A percentile compares a stretch with the other conserved stretches of the same genome.
phyloP scores from a whole-genome alignment of 2,888 invertebrate species.

The Mythimna pallens region DNA sequence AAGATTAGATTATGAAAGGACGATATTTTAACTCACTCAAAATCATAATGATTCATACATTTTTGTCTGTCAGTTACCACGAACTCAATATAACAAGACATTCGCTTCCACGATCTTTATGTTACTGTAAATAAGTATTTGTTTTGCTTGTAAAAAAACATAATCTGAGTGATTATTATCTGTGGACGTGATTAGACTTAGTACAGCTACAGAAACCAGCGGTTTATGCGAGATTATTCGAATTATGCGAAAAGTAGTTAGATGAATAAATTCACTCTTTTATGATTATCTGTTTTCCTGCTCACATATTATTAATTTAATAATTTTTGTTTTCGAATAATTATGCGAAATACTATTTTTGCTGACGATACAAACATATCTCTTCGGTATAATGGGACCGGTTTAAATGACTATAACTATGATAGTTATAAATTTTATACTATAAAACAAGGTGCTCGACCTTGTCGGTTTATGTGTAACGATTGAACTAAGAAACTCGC shows the following conservation, averaged over 20 bases:
- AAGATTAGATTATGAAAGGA: conserved; percentile 1
- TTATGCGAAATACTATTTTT: conserved; percentile 30
- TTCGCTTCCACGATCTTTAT: conserved; percentile 58
- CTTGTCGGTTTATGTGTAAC: conserved; percentile 74
- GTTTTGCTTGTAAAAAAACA: conserved; percentile 75
- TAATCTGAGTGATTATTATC: conserved; percentile 74
- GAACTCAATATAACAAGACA: conserved; percentile 16
- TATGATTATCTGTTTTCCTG: background rate
- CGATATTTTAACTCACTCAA: background rate
- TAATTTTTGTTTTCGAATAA: conserved; percentile 4
- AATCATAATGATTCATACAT: conserved; percentile 18
- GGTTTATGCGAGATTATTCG: conserved; percentile 9
- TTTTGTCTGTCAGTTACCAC: conserved; percentile 12
- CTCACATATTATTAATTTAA: background rate
- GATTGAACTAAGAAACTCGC: conserved; percentile 72
- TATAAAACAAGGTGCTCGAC: conserved; percentile 74
- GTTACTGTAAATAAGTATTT: conserved; percentile 80
- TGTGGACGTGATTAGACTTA: conserved; percentile 73
- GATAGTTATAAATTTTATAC: conserved; percentile 81
- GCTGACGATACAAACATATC: conserved; percentile 53
- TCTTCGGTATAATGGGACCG: conserved; percentile 64
- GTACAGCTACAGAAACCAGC: conserved; percentile 19
- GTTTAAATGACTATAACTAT: conserved; percentile 78
- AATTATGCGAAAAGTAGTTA: conserved; percentile 2
- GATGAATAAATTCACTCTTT: background rate